phyloP scores from a whole-genome alignment of 64 coral and sea anemone genomes.

The Porites australiensis region DNA sequence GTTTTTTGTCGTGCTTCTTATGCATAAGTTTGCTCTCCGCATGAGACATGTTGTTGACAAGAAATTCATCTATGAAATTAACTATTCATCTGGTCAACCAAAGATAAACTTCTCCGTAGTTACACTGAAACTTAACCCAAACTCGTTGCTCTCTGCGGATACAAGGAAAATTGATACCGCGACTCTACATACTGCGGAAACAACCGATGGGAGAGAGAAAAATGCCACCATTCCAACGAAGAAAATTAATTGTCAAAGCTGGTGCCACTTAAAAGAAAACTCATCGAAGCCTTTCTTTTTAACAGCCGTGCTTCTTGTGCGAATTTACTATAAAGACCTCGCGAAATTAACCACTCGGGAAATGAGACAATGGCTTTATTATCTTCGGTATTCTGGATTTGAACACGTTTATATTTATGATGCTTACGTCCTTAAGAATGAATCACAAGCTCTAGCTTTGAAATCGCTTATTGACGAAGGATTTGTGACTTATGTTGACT shows the following conservation, averaged over 20 bases:
- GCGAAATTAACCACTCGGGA: slow-evolving; percentile 64
- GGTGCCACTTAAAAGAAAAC: slow-evolving; percentile 37
- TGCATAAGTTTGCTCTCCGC: background rate
- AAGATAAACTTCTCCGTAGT: background rate
- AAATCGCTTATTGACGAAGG: slow-evolving; percentile 62
- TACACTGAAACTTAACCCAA: background rate
- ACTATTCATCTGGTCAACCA: background rate
- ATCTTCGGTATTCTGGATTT: slow-evolving; percentile 80
- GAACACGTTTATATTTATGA: slow-evolving; percentile 86
- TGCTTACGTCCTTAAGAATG: slow-evolving; percentile 58
- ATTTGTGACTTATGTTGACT: slow-evolving; percentile 83
- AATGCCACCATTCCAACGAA: background rate
- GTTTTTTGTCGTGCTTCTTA: background rate
- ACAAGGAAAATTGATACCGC: background rate
- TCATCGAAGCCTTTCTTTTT: slow-evolving; percentile 69
- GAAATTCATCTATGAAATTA: background rate
- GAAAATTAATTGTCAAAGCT: background rate
- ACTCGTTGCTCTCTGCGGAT: background rate
- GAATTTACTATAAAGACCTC: slow-evolving; percentile 64
- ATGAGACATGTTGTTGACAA: background rate
- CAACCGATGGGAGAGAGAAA: background rate
- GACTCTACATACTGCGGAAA: no score
- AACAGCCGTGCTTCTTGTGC: slow-evolving; percentile 77
- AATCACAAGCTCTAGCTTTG: slow-evolving; percentile 68
- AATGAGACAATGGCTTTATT: slow-evolving; percentile 71